A percentile compares a stretch with the other conserved stretches of the same genome.
Conservation (phyloP, 1,140 invertebrate species). For the Lineus longissimus region DNA sequence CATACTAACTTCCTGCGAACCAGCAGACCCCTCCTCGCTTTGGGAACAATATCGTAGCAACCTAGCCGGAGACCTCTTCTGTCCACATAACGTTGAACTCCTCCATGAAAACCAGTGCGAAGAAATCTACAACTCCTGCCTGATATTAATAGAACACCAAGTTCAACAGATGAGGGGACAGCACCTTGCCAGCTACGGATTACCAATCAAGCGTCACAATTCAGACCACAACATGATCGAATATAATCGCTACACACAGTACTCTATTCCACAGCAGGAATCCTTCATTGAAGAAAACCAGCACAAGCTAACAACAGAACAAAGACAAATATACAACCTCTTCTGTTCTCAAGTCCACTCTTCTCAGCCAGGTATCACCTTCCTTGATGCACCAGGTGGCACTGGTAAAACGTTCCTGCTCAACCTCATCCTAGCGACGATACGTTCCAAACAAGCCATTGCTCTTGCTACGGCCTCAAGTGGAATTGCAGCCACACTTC, state of each 20-base stretch:
- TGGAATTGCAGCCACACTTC: slow-evolving; percentile 24
- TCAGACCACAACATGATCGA: too few relatives aligned
- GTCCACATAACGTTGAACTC: slow-evolving; percentile 28
- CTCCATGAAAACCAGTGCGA: background rate
- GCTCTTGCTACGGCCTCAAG: slow-evolving; percentile 25
- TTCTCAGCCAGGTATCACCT: slow-evolving; percentile 21
- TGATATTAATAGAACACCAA: background rate
- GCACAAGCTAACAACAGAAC: slow-evolving; percentile 1
- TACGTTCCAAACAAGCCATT: slow-evolving; percentile 20
- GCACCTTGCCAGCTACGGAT: background rate
- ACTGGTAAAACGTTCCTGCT: slow-evolving; percentile 29
- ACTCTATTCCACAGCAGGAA: background rate
- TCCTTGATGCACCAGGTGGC: slow-evolving; percentile 53
- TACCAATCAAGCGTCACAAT: background rate
- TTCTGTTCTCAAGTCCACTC: background rate
- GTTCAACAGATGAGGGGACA: background rate
- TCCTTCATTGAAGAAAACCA: background rate
- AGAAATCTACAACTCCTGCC: background rate
- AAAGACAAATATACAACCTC: background rate
- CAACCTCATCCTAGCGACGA: slow-evolving; percentile 21
- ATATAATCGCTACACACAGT: background rate
- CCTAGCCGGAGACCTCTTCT: background rate
- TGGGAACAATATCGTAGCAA: background rate
- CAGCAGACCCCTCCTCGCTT: background rate
- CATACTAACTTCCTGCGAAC: background rate